phyloP scores from a whole-genome alignment of 1,140 invertebrate genomes.

The Prorops nasuta region DNA sequence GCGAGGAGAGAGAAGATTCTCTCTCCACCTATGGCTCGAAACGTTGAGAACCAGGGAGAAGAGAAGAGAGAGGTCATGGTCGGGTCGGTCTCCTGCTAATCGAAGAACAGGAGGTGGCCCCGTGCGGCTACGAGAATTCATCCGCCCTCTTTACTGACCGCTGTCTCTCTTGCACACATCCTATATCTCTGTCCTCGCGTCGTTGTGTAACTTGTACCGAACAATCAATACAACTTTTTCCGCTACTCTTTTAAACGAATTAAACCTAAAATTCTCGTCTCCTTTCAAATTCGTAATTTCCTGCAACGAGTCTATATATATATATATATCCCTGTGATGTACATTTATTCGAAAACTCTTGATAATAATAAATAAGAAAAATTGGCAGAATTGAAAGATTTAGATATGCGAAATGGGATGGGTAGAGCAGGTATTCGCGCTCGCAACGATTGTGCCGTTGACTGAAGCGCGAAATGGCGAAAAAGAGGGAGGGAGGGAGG shows the following conservation, averaged over 20 bases:
- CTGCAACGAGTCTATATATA: no score
- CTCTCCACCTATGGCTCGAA: conserved; percentile 40
- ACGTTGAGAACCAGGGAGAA: conserved; percentile 26
- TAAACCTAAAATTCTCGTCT: no score
- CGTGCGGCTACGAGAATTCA: conserved; percentile 15
- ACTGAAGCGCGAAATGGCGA: background rate
- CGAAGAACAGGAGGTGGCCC: conserved; percentile 50
- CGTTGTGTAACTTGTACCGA: conserved; percentile 21
- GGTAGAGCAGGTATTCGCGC: no score
- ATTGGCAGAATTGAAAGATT: no score
- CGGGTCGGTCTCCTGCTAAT: conserved; percentile 56
- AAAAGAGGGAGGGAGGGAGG: conserved; percentile 15
- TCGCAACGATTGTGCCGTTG: no score
- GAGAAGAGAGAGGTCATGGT: conserved; percentile 51
- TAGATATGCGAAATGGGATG: no score
- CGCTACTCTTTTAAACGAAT: no score
- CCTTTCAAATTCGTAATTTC: no score
- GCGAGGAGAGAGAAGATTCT: conserved; percentile 24
- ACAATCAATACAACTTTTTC: conserved; percentile 14
- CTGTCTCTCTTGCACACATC: no score
- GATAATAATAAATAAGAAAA: no score
- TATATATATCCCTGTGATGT: no score
- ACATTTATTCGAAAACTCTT: no score
- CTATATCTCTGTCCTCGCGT: conserved; percentile 6
- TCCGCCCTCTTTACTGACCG: conserved; percentile 8